phyloP scores from a whole-genome alignment of 1,140 invertebrate species.

The Pantala flavescens region DNA sequence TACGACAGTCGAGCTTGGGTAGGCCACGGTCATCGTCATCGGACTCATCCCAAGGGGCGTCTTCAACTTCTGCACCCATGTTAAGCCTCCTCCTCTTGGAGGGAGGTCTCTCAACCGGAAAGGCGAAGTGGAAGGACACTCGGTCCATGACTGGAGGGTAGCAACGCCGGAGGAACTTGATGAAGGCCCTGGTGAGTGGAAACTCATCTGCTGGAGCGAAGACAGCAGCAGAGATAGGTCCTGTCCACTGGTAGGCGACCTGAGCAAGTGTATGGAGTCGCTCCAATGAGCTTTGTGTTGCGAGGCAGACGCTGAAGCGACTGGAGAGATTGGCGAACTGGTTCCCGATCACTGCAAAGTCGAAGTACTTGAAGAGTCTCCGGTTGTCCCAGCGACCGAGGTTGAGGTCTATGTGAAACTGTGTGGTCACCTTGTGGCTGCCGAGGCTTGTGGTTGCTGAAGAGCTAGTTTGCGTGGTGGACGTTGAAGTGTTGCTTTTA shows the following conservation, averaged over 20 bases:
- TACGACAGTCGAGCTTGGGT: constrained; percentile 45
- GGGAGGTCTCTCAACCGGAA: constrained; percentile 42
- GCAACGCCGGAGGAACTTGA: constrained; percentile 64
- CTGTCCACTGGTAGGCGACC: constrained; percentile 69
- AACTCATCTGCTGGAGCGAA: constrained; percentile 69
- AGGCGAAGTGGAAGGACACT: constrained; percentile 55
- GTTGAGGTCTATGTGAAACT: constrained; percentile 41
- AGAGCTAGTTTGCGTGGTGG: neutral
- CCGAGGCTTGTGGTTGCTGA: neutral
- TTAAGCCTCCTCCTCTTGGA: constrained; percentile 10
- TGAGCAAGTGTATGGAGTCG: constrained; percentile 62
- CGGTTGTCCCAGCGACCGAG: constrained; percentile 62
- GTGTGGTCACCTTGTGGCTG: neutral
- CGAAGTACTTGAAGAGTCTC: constrained; percentile 56
- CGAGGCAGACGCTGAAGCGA: constrained; percentile 56
- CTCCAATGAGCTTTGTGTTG: constrained; percentile 75
- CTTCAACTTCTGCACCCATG: neutral
- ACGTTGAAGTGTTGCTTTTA: neutral
- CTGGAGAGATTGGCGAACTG: constrained; percentile 45
- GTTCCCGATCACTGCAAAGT: constrained; percentile 56
- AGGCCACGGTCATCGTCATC: constrained; percentile 25
- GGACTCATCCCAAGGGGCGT: neutral
- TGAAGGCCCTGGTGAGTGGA: constrained; percentile 43
- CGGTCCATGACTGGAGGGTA: constrained; percentile 55
- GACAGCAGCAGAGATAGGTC: constrained; percentile 73